phyloP scores from a whole-genome alignment of 2,797 vertebrate species.

The Iguana delicatissima region DNA sequence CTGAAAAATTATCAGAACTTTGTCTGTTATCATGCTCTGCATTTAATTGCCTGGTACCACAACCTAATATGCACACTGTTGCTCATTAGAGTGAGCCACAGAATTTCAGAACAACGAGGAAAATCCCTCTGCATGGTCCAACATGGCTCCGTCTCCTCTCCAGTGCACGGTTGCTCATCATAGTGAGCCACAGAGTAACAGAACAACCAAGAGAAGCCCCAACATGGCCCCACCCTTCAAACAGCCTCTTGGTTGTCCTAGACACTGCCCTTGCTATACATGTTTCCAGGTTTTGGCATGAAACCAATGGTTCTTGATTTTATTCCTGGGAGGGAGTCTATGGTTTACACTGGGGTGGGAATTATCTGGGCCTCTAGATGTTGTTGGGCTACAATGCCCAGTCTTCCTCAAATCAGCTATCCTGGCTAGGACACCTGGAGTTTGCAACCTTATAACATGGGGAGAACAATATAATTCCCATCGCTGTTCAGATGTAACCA shows the following conservation, averaged over 20 bases:
- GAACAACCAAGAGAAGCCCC: background rate
- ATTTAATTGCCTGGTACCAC: background rate
- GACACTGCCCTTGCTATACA: background rate
- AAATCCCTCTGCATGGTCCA: background rate
- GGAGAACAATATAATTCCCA: no score
- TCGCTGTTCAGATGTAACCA: background rate
- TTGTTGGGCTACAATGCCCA: no score
- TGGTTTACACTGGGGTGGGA: background rate
- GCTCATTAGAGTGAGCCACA: background rate
- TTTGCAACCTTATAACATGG: no score
- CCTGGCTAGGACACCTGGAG: no score
- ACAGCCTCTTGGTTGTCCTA: background rate
- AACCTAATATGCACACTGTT: background rate
- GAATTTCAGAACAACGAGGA: background rate
- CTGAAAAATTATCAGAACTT: no score
- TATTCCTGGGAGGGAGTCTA: background rate
- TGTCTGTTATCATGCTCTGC: no score
- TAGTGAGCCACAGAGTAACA: background rate
- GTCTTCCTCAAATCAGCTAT: no score
- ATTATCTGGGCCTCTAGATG: no score
- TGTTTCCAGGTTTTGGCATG: background rate
- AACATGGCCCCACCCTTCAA: background rate
- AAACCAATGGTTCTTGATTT: background rate
- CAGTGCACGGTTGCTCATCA: background rate
- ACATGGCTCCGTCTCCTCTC: no score